A percentile compares a stretch with the other conserved stretches of the same genome.
Conservation (phyloP, 2,888 invertebrate genomes). For the Lypha dubia region DNA sequence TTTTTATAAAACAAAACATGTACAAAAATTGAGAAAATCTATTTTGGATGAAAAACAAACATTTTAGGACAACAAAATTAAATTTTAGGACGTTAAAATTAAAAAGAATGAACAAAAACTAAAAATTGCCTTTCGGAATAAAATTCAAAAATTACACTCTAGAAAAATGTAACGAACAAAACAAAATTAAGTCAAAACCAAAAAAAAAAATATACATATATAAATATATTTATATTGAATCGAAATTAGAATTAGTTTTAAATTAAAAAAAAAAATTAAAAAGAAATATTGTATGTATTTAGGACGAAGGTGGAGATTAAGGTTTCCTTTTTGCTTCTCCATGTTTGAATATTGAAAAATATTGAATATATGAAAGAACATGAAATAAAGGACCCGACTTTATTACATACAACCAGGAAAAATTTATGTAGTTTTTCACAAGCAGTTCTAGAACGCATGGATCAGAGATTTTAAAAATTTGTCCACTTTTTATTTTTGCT, state of each 20-base stretch:
- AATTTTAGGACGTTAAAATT: constrained; percentile 77
- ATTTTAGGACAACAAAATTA: constrained; percentile 76
- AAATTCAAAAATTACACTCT: constrained; percentile 79
- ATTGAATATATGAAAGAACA: not conserved
- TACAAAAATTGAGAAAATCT: constrained; percentile 67
- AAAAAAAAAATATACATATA: too few relatives aligned
- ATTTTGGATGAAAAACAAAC: constrained; percentile 70
- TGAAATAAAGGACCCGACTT: not conserved
- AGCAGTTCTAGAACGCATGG: not conserved
- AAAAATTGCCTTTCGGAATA: constrained; percentile 82
- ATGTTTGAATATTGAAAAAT: not conserved
- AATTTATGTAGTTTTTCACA: not conserved
- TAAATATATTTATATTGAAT: constrained; percentile 58
- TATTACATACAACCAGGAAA: constrained; percentile 19
- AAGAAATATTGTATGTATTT: constrained; percentile 27
- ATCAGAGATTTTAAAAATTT: not conserved
- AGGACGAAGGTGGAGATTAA: not conserved
- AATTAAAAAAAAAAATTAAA: constrained; percentile 16
- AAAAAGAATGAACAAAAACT: constrained; percentile 73
- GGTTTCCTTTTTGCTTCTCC: constrained; percentile 1
- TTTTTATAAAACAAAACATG: constrained; percentile 66
- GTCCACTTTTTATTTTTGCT: too few relatives aligned
- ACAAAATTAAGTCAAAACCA: constrained; percentile 45
- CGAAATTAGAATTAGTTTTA: constrained; percentile 69
- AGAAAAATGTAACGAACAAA: constrained; percentile 65